Evolutionary conservation across 2,113 vertebrate species (phyloP).

Genomic region (Phyllostomus hastatus): DNA sequence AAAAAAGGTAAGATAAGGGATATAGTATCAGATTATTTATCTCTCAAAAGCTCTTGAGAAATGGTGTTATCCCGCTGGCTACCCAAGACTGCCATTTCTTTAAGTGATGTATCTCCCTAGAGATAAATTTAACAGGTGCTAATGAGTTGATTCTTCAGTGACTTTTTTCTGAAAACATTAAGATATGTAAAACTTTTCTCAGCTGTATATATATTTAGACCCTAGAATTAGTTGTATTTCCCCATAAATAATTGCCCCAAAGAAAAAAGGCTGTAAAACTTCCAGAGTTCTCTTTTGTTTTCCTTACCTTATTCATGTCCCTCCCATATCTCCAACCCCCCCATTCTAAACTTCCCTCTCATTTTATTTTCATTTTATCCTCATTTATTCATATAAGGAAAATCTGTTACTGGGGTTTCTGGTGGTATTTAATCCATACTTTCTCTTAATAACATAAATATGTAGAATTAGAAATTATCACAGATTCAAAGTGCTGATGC

Average conservation of each 20-base stretch:
- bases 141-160: background rate
- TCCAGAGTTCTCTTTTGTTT: background rate
- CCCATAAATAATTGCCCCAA: background rate
- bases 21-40: background rate
- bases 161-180: background rate
- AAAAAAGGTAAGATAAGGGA: background rate
- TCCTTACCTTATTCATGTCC: background rate
- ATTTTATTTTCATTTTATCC: background rate
- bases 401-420: background rate
- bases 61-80: background rate
- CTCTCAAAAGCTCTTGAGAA: background rate
- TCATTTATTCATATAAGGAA: background rate
- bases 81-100: background rate
- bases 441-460: background rate
- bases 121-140: background rate
- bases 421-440: background rate
- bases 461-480: background rate
- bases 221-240: background rate
- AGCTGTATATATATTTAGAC: background rate
- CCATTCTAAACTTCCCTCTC: background rate
- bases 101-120: slow-evolving; percentile 15
- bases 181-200: too few species aligned
- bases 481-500: background rate
- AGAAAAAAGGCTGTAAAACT: background rate
- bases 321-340: background rate